phyloP scores from a whole-genome alignment of 2,888 invertebrate species.

The Homarus gammarus region DNA sequence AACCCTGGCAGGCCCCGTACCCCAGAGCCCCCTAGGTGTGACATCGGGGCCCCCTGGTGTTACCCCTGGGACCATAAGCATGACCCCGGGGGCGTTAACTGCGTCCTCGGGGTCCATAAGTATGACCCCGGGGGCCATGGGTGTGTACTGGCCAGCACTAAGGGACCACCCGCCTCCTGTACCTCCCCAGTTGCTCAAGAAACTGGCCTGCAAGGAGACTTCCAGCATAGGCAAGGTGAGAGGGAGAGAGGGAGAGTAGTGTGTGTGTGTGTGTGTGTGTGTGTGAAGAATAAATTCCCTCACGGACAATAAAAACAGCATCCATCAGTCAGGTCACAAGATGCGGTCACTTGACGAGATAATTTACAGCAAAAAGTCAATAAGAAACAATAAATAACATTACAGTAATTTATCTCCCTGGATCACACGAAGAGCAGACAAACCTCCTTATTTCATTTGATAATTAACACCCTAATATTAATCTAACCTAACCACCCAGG shows the following conservation, averaged over 20 bases:
- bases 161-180: constrained; percentile 73
- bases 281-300: no score
- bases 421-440: no score
- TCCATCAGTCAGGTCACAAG: neutral
- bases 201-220: constrained; percentile 72
- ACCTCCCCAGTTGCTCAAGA: constrained; percentile 73
- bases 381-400: no score
- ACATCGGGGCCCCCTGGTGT: neutral
- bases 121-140: constrained; percentile 11
- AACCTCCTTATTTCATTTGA: no score
- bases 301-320: neutral
- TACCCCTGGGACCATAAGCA: constrained; percentile 9
- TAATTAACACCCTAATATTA: no score
- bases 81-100: neutral
- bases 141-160: constrained; percentile 72
- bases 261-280: no score
- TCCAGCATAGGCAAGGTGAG: constrained; percentile 73
- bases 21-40: constrained; percentile 15
- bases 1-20: neutral
- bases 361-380: neutral
- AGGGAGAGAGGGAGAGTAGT: neutral
- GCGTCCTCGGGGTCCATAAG: neutral
- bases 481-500: no score
- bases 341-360: neutral
- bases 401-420: no score